Evolutionary conservation across 2,113 vertebrate species (phyloP), one percentile per base, ranked within the genome.

Genomic region (Chaenocephalus aceratus): DNA sequence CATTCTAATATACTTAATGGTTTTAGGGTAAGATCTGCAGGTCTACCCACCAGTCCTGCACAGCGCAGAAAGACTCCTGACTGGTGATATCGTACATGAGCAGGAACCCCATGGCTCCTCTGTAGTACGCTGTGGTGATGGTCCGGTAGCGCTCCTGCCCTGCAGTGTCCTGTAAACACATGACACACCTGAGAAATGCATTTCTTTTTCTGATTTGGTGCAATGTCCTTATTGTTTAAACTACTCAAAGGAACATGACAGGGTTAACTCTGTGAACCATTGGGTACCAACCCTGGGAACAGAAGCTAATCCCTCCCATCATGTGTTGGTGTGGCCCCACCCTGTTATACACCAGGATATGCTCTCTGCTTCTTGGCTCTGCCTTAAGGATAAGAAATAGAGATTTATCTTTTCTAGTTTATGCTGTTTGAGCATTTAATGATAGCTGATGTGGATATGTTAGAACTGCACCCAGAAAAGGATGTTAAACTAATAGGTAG

Each of bases 11-110:
- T 10, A 36, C 30, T 56, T 0, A 0, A 18, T 44, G 63, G 16
- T 61, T 41, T 44, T 21, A 61, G 3, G 60, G 15, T 44, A n/a
- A 21, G 21, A 8, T 36, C 1, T 46, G 48, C 23, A 23, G 26
- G 6, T 46, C 2, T 26, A 71, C 93, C 76, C 67, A 97, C 96
- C 96, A 97, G 92, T 97, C 96, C 75, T 96, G 95, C 14, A 96
- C 95, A 13, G 96, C 95, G 0, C 79, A 93, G 94, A 97, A 97
- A 0, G 96, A 95, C 10, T 96, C 96, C 89, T 95, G 90, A 72
- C 94, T 96, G 13, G 96, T 95, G 89, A 96, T 96, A 65, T 97
- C 96, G 44, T 96, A 97, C 95, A 96, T 96, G 0, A 97, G 93
- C 75, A 97, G 90, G 79, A 96, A 97, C 2, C 96, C 96, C 96